Conservation (phyloP, 2,797 vertebrate genomes). For the Spinibarbus caldwelli region DNA sequence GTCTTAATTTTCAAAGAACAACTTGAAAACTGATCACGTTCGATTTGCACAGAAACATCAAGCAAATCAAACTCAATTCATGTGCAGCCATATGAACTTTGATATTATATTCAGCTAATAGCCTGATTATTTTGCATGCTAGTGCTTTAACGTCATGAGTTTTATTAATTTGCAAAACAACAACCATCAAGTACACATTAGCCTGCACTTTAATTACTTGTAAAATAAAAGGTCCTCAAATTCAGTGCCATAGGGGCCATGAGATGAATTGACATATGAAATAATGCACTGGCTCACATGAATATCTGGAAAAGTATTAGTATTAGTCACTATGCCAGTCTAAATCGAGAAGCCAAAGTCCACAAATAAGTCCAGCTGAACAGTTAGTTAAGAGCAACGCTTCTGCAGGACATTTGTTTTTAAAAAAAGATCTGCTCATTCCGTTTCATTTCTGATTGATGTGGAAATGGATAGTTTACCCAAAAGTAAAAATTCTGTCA, state of each 20-base stretch:
- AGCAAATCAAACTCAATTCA: neutral
- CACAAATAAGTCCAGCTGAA: slow-evolving; percentile 10
- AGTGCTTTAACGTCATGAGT: neutral
- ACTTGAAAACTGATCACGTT: too few relatives aligned
- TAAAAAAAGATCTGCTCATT: neutral
- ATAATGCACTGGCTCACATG: neutral
- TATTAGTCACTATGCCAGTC: neutral
- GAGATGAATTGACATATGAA: neutral
- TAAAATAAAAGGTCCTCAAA: neutral
- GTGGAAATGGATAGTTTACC: neutral
- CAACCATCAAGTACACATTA: neutral
- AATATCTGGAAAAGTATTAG: slow-evolving; percentile 23
- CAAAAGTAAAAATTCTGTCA: neutral
- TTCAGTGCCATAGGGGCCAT: too few relatives aligned
- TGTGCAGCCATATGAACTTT: neutral
- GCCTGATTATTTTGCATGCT: neutral
- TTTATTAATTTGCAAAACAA: neutral
- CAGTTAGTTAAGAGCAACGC: slow-evolving; percentile 1
- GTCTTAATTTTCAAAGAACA: too few relatives aligned
- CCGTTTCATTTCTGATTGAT: neutral
- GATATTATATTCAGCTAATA: neutral
- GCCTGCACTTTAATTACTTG: neutral
- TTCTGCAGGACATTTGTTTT: neutral
- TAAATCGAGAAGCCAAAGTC: neutral
- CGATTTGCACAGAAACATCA: too few relatives aligned